phyloP scores from a whole-genome alignment of 2,113 vertebrate genomes.

The Trichechus manatus region DNA sequence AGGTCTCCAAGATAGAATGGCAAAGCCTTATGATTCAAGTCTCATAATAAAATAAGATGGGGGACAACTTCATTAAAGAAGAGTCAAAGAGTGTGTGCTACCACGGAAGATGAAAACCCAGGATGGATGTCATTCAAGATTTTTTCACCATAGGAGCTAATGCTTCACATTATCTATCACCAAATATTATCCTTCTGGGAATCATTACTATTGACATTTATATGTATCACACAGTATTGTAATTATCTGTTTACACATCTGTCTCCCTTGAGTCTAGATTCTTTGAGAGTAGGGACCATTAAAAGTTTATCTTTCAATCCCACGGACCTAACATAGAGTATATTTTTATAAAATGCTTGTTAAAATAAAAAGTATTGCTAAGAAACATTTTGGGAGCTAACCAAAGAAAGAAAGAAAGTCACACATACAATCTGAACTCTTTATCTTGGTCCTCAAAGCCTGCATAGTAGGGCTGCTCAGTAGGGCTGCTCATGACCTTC shows the following conservation, averaged over 20 bases:
- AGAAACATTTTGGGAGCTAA: neutral
- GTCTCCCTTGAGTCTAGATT: slow-evolving; percentile 34
- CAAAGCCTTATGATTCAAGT: neutral
- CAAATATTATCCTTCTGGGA: slow-evolving; percentile 61
- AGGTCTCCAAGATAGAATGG: neutral
- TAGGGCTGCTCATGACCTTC: neutral
- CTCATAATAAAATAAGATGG: neutral
- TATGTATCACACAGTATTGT: slow-evolving; percentile 20
- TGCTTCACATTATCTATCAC: slow-evolving; percentile 18
- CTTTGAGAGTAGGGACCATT: neutral
- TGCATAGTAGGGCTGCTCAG: neutral
- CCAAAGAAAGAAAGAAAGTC: neutral
- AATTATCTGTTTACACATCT: slow-evolving; percentile 68
- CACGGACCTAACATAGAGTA: neutral
- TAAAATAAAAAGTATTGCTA: neutral
- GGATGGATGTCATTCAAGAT: neutral
- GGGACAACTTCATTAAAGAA: neutral
- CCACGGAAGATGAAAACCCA: neutral
- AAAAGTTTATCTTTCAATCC: slow-evolving; percentile 29
- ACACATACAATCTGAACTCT: neutral
- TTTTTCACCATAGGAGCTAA: neutral
- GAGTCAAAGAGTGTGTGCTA: neutral
- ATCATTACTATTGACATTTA: slow-evolving; percentile 71
- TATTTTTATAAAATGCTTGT: neutral
- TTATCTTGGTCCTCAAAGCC: neutral